Conservation (phyloP, 1,140 invertebrate species). For the Dinoponera quadriceps region DNA sequence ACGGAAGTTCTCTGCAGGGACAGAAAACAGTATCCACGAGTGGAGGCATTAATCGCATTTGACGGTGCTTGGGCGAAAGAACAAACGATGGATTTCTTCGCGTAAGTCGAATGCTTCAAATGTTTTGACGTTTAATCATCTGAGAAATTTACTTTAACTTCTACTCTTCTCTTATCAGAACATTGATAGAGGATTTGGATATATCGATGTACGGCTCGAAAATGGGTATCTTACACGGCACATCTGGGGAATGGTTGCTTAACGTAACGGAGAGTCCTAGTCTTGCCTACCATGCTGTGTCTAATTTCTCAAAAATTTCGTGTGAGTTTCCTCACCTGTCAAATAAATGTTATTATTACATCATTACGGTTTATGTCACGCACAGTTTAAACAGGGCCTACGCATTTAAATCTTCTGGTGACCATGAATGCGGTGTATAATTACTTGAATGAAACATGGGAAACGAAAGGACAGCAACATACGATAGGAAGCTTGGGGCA, state of each 20-base stretch:
- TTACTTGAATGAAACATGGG: slow-evolving; percentile 73
- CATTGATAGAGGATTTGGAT: slow-evolving; percentile 84
- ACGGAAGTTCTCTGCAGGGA: slow-evolving; percentile 78
- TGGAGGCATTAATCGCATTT: slow-evolving; percentile 85
- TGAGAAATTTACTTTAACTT: slow-evolving; percentile 19
- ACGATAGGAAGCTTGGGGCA: slow-evolving; percentile 75
- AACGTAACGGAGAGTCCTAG: slow-evolving; percentile 82
- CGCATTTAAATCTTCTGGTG: slow-evolving; percentile 62
- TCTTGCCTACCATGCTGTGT: slow-evolving; percentile 57
- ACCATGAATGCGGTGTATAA: slow-evolving; percentile 60
- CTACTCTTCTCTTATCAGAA: slow-evolving; percentile 70
- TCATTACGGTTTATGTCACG: background rate
- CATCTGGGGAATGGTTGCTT: slow-evolving; percentile 86
- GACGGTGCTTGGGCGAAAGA: slow-evolving; percentile 86
- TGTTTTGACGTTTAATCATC: slow-evolving; percentile 1
- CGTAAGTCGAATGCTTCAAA: slow-evolving; percentile 83
- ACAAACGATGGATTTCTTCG: slow-evolving; percentile 86
- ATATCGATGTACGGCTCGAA: slow-evolving; percentile 86
- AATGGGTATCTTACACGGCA: slow-evolving; percentile 87
- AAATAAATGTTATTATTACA: background rate
- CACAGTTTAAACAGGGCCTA: slow-evolving; percentile 71
- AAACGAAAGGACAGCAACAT: slow-evolving; percentile 56
- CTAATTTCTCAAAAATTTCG: slow-evolving; percentile 64
- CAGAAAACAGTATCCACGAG: slow-evolving; percentile 76
- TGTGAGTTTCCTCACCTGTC: slow-evolving; percentile 63